Percentiles rank a stretch among this genome's conserved stretches.
Conservation (phyloP, 2,797 vertebrate species). For the Neopelma chrysocephalum region DNA sequence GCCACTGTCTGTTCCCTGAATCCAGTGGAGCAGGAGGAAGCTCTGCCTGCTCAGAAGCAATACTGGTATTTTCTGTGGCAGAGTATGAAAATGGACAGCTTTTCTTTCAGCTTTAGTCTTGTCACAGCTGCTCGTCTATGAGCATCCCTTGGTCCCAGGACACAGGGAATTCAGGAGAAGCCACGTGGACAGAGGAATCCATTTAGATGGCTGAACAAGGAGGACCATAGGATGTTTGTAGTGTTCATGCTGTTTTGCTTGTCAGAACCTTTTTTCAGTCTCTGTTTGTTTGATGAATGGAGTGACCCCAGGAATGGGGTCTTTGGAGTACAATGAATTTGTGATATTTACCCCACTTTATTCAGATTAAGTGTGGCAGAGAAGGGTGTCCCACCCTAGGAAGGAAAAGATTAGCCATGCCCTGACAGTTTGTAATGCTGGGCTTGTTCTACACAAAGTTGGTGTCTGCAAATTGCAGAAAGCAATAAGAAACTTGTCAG, state of each 20-base stretch:
- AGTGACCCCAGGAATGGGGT: not conserved
- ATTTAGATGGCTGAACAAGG: not conserved
- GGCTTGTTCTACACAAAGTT: not conserved
- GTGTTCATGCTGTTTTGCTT: not conserved
- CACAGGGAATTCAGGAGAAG: not conserved
- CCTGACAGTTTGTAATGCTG: not conserved
- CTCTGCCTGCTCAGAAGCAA: not conserved
- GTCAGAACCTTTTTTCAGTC: not conserved
- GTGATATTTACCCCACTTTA: not conserved
- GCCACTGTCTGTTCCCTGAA: not conserved
- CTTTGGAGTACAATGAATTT: not conserved
- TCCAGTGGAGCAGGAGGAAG: not conserved
- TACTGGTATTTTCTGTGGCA: not conserved
- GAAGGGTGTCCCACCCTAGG: not conserved
- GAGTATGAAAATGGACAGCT: not conserved
- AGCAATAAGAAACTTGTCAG: conserved; percentile 55
- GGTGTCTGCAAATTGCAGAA: not conserved
- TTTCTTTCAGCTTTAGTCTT: not conserved
- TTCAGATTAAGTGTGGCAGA: not conserved
- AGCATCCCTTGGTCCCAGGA: not conserved
- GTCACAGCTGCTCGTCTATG: not conserved
- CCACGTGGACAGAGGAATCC: not conserved
- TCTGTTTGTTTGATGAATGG: not conserved
- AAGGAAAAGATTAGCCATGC: not conserved
- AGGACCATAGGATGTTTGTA: not conserved